Conservation (phyloP, 2,888 invertebrate genomes). For the Drosophila diplacantha region DNA sequence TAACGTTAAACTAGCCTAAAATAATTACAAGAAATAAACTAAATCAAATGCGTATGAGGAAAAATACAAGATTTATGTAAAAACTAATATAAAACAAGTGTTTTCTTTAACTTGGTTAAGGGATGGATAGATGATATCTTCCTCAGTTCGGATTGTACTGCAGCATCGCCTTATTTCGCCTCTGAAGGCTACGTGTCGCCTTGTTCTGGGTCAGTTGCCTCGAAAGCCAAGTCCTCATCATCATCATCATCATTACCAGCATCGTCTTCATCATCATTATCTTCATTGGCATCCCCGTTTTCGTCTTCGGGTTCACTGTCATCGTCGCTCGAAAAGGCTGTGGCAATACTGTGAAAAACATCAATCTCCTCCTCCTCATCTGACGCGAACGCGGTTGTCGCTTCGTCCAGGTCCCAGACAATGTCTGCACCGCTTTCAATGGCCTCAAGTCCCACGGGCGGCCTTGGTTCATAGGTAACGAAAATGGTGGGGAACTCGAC, state of each 20-base stretch:
- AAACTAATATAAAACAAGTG: conserved; percentile 12
- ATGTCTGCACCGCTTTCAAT: conserved; percentile 68
- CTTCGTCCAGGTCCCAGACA: background rate
- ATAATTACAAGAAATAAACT: conserved; percentile 2
- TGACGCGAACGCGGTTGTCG: background rate
- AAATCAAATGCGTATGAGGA: conserved; percentile 42
- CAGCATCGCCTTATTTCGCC: background rate
- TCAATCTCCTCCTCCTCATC: conserved; percentile 15
- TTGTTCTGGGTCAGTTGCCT: background rate
- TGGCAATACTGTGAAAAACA: conserved; percentile 37
- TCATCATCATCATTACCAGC: background rate
- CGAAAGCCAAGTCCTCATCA: background rate
- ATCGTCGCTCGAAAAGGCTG: conserved; percentile 13
- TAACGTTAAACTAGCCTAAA: conserved; percentile 41
- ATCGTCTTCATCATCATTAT: background rate
- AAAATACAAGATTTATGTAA: conserved; percentile 41
- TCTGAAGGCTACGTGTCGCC: background rate
- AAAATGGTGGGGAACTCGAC: no score
- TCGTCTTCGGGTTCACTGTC: conserved; percentile 5
- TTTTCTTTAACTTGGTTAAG: background rate
- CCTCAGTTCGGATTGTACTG: background rate
- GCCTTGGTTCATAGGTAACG: no score
- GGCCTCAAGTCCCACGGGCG: conserved; percentile 66
- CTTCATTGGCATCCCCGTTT: no score
- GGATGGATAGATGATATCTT: background rate